A percentile compares a stretch with the other conserved stretches of the same genome.
These are phyloP conservation scores for Adelges cooleyi DNA, from an alignment of 1,140 invertebrate genomes.

Conservation along the genomic window DNA sequence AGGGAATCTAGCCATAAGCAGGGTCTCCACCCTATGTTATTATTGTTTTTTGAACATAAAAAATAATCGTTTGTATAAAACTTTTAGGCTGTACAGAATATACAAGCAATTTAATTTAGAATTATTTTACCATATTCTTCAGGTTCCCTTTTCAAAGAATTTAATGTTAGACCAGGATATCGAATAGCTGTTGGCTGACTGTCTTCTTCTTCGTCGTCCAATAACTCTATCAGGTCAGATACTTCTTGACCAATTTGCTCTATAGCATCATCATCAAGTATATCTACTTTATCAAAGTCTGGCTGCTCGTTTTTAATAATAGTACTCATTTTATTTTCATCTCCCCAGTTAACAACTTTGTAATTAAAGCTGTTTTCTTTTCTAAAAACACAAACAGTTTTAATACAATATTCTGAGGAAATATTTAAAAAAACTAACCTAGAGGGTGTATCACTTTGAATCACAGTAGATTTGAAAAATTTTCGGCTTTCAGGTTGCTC, in stretches of 20 bases:
- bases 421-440: background rate
- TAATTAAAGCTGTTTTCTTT: slow-evolving; percentile 12
- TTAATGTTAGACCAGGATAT: background rate
- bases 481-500: slow-evolving; percentile 2
- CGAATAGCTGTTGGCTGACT: background rate
- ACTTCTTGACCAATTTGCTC: slow-evolving; percentile 22
- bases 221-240: slow-evolving; percentile 3
- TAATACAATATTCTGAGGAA: too few relatives aligned
- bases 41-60: too few relatives aligned
- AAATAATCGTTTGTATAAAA: too few relatives aligned
- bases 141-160: background rate
- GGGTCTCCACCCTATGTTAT: too few relatives aligned
- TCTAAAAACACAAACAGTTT: background rate
- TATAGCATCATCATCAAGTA: slow-evolving; percentile 1
- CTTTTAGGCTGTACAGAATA: too few relatives aligned
- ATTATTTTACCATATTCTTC: slow-evolving; percentile 1
- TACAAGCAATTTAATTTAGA: background rate
- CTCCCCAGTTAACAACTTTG: slow-evolving; percentile 19
- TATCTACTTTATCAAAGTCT: slow-evolving; percentile 3
- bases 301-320: background rate
- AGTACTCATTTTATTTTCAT: slow-evolving; percentile 15
- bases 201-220: slow-evolving; percentile 2
- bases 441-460: background rate
- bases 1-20: too few relatives aligned
- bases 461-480: slow-evolving; percentile 20